Base-by-base conservation (phyloP, 2,888 invertebrate genomes). In the Nephrocerus scutellatus region DNA sequence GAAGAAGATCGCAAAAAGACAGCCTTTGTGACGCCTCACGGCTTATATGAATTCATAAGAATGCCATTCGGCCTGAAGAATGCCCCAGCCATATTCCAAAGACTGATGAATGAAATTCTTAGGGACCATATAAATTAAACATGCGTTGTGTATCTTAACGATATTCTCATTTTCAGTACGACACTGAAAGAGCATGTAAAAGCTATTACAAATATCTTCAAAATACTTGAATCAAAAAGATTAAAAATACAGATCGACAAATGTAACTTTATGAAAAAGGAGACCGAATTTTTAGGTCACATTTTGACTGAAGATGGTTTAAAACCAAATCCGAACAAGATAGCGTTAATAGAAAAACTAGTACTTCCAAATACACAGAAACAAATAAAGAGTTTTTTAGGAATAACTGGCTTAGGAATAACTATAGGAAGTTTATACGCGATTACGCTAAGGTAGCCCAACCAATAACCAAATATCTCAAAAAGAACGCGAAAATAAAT, bases 241-340 rank as follows among this genome's bases (percentile, higher is more conserved):
- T 20, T 44, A 25, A 44, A 44, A 34, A 32, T 48, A 13, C 46
- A 46, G 30, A 13, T 41, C 6, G 35, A 46, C 10, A 46, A 48
- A 41, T 44, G 41, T 19, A 36, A 19, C n/a, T 44, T 47, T 29
- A 25, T 47, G 9, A 19, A 12, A 3, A 43, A 36, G 30, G 30
- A 43, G 21, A 48, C 45, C 2, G 35, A 43, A 31, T 48, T 24
- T 16, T 34, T 43, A 14, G 44, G 49, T 2, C 43, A 46, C 28
- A 16, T 46, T 5, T 26, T 47, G 10, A 44, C 47, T 10, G n/a
- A 13, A 12, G 28, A 42, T 15, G 44, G 43, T 8, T 20, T 43
- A 26, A 44, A 38, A 30, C 43, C 43, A 3, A 49, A 46, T 16
- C 43, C 38, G 1, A 32, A 45, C n/a, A n/a, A n/a, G n/a, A n/a